These are phyloP conservation scores for Dolichopus griseipennis DNA, from an alignment of 2,888 invertebrate species.

Conservation along the genomic window DNA sequence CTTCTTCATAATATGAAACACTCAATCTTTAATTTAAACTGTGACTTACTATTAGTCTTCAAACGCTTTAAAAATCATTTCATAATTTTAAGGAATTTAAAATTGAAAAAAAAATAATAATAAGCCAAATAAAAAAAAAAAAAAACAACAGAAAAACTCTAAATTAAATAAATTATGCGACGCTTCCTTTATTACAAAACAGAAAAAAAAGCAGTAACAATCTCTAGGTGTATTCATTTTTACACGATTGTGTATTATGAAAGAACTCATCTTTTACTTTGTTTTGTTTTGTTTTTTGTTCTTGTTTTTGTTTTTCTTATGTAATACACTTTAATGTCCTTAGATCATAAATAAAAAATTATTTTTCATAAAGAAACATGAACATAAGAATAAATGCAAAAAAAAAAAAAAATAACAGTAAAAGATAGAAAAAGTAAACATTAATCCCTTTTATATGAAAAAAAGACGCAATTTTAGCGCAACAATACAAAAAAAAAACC, in stretches of 20 bases:
- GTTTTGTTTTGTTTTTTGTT: background rate
- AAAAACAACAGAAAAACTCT: background rate
- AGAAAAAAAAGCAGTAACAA: background rate
- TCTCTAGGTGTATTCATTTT: background rate
- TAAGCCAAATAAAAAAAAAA: background rate
- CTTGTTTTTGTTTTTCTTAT: background rate
- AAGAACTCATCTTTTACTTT: background rate
- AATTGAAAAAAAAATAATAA: too few relatives aligned
- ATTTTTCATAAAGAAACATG: background rate
- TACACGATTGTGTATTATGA: background rate
- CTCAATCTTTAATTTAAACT: too few relatives aligned
- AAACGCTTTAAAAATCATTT: too few relatives aligned
- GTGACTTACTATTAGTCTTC: too few relatives aligned
- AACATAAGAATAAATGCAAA: background rate
- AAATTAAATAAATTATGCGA: slow-evolving; percentile 4
- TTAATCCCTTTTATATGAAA: too few relatives aligned
- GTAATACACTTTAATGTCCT: background rate
- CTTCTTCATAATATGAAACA: too few relatives aligned
- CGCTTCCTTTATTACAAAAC: background rate
- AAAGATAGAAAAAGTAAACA: too few relatives aligned
- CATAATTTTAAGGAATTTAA: too few relatives aligned
- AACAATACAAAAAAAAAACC: too few relatives aligned
- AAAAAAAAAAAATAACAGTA: too few relatives aligned
- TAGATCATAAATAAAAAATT: background rate
- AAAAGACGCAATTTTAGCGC: too few relatives aligned